These are phyloP conservation scores for Cryptus viduatorius DNA, from an alignment of 2,888 invertebrate species.

Conservation along the genomic window DNA sequence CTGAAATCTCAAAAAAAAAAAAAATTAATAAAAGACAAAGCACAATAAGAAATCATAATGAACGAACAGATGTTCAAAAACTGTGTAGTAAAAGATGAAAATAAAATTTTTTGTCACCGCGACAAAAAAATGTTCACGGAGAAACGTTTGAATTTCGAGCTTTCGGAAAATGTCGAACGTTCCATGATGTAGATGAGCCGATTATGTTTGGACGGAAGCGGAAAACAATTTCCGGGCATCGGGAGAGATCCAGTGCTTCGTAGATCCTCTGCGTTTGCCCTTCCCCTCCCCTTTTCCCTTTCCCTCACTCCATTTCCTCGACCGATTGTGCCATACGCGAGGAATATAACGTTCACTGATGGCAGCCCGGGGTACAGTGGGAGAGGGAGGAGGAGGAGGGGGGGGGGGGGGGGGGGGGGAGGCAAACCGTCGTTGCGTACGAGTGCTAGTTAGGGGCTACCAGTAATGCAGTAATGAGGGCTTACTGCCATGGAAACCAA, in stretches of 20 bases:
- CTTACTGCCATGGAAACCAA: slow-evolving; percentile 85
- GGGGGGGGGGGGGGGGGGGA: slow-evolving; percentile 46
- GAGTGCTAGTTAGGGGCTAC: slow-evolving; percentile 83
- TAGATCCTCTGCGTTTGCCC: not conserved
- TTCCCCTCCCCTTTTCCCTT: slow-evolving; percentile 6
- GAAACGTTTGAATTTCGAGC: not conserved
- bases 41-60: too few relatives aligned
- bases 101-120: not conserved
- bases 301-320: slow-evolving; percentile 48
- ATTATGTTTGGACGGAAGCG: slow-evolving; percentile 11
- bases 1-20: too few relatives aligned
- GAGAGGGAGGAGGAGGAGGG: not conserved
- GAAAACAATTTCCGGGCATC: slow-evolving; percentile 13
- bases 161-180: not conserved
- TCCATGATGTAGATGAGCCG: slow-evolving; percentile 8
- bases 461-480: slow-evolving; percentile 85
- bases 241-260: not conserved
- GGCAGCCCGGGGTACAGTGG: not conserved
- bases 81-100: not conserved
- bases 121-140: not conserved
- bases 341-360: slow-evolving; percentile 10
- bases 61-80: too few relatives aligned
- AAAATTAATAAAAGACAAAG: too few relatives aligned
- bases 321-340: slow-evolving; percentile 24
- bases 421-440: slow-evolving; percentile 81